A percentile compares a stretch with the other conserved stretches of the same genome.
Evolutionary conservation across 2,888 invertebrate species (phyloP).

Genomic region (Pandemis corylana): DNA sequence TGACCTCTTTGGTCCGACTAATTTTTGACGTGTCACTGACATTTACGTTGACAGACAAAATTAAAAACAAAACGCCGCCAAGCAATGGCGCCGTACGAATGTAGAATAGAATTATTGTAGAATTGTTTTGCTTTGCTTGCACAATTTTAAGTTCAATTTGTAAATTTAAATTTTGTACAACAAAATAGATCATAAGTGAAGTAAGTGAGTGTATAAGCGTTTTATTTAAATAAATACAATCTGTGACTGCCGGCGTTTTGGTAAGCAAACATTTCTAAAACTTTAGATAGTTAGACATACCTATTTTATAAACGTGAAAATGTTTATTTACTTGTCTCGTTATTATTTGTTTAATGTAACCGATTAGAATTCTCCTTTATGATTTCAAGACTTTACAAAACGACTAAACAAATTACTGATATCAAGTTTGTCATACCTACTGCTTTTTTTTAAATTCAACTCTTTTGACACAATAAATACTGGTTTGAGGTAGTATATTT

Average conservation of each 20-base stretch:
- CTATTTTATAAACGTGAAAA: no score
- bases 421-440: no score
- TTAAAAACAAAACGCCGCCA: slow-evolving; percentile 5
- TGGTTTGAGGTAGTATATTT: no score
- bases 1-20: not conserved
- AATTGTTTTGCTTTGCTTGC: not conserved
- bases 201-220: not conserved
- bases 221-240: not conserved
- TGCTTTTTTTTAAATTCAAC: no score
- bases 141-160: slow-evolving; percentile 11
- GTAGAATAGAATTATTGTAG: not conserved
- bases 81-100: slow-evolving; percentile 2
- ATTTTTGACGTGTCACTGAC: not conserved
- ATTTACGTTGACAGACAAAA: not conserved
- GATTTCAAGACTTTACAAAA: no score
- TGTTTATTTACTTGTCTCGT: not conserved
- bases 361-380: no score
- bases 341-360: not conserved
- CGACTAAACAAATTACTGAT: no score
- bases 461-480: no score
- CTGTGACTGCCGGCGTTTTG: not conserved
- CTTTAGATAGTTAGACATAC: not conserved
- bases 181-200: not conserved
- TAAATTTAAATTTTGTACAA: not conserved
- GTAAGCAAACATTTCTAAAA: slow-evolving; percentile 2